Evolutionary conservation across 2,888 invertebrate genomes (phyloP), one percentile per base, ranked within the genome.

Genomic region (Plagiodera versicolora): DNA sequence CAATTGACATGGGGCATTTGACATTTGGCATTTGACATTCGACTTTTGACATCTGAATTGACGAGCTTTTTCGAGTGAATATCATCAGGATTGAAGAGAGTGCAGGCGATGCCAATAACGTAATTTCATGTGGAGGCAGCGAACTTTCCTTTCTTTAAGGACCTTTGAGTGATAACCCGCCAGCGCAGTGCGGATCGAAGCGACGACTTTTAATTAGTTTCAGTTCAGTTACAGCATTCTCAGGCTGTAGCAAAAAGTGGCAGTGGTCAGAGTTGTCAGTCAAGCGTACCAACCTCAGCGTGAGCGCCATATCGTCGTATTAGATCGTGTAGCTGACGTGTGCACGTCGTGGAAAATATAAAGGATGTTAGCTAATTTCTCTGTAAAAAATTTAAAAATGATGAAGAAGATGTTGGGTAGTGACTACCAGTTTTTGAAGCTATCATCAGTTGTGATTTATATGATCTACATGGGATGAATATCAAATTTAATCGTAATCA

Each of bases 171-270:
- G 44, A 54, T 54, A 50, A 53, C 24, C 57, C 52, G 50, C 47
- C 50, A 58, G 60, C 44, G 55, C 54, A 58, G 57, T 73, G 70
- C 76, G 76, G 1, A 78, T 77, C 75, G 75, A 69, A 74, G 74
- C 75, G 74, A 74, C 73, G 77, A 79, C 77, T 79, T 79, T 79
- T 79, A 79, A 79, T 79, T 79, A 78, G 79, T 79, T 79, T 79
- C 77, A 76, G 76, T 74, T 77, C 77, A 77, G 76, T 76, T 77
- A 72, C 76, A 77, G 78, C 74, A 73, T 77, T 77, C 75, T 74
- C 71, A 64, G 70, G 69, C 67, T 72, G n/a, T n/a, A 58, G 67
- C 71, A 72, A 72, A 72, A 71, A 72, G 67, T 66, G 59, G 66
- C 67, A 68, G 71, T 74, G 77, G 75, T 75, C 76, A 75, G 74